Evolutionary conservation across 2,888 invertebrate species (phyloP).

Genomic region (Chrysolina oricalcia): DNA sequence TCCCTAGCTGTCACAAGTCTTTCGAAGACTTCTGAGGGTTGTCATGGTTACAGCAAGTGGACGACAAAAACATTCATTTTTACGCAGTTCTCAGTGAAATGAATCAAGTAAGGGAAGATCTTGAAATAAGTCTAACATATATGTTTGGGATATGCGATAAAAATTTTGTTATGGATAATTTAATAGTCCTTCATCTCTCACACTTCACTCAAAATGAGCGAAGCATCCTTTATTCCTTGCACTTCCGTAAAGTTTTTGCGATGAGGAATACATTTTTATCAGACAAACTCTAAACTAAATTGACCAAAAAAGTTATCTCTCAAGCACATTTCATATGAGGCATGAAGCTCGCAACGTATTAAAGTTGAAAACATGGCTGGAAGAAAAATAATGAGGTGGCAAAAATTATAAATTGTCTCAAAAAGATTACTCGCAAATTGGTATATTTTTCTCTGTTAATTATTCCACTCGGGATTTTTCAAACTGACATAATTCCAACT

Average conservation of each 20-base stretch:
- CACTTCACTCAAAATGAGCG: neutral
- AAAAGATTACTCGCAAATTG: slow-evolving; percentile 51
- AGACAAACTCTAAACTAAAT: neutral
- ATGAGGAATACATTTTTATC: neutral
- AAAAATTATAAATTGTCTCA: slow-evolving; percentile 46
- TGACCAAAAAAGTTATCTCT: slow-evolving; percentile 13
- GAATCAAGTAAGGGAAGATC: too few species aligned
- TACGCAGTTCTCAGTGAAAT: too few species aligned
- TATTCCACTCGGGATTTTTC: slow-evolving; percentile 50
- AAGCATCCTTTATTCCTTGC: neutral
- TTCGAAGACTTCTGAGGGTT: too few species aligned
- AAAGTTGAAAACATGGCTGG: neutral
- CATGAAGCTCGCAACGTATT: neutral
- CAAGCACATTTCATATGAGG: neutral
- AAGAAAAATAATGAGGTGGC: slow-evolving; percentile 25
- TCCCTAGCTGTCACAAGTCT: too few species aligned
- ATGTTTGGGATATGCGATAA: too few species aligned
- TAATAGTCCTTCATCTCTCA: too few species aligned
- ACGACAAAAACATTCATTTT: too few species aligned
- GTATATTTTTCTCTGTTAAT: slow-evolving; percentile 52
- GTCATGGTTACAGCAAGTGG: too few species aligned
- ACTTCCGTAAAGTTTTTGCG: neutral
- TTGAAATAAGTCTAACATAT: too few species aligned
- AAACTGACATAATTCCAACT: slow-evolving; percentile 45
- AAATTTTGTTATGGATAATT: too few species aligned